Percentiles rank a stretch among this genome's conserved stretches.
These are phyloP conservation scores for Protobothrops mucrosquamatus DNA, from an alignment of 2,113 vertebrate species.

Conservation along the genomic window DNA sequence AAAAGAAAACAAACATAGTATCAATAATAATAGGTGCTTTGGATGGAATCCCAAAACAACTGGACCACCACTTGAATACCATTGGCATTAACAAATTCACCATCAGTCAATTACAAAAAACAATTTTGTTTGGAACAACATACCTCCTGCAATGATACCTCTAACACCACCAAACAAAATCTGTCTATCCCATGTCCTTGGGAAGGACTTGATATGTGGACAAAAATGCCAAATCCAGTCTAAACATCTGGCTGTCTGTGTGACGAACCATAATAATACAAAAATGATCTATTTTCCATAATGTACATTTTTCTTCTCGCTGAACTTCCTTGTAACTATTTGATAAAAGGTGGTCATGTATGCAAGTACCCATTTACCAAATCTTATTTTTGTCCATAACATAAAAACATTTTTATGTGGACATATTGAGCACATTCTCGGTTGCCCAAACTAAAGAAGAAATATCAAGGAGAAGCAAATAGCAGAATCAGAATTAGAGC, in stretches of 20 bases:
- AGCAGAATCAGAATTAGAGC: not conserved
- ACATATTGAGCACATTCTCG: not conserved
- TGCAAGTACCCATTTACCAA: not conserved
- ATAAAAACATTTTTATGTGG: not conserved
- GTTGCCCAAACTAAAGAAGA: not conserved
- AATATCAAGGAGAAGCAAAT: not conserved
- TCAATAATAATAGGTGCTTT: not conserved
- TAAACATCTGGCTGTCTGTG: not conserved
- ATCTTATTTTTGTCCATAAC: not conserved
- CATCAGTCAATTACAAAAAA: not conserved
- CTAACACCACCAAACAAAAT: not conserved
- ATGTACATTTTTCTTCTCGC: not conserved
- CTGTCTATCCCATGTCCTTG: not conserved
- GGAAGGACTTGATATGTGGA: not conserved
- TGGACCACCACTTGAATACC: not conserved
- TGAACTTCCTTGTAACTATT: not conserved
- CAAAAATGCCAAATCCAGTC: not conserved
- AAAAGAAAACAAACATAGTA: not conserved
- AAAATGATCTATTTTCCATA: not conserved
- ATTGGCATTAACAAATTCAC: not conserved
- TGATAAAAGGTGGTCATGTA: not conserved
- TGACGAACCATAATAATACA: not conserved
- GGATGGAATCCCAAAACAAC: not conserved
- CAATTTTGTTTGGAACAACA: not conserved
- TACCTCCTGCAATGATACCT: not conserved